phyloP scores from a whole-genome alignment of 2,113 vertebrate species.

The Microtus pennsylvanicus region DNA sequence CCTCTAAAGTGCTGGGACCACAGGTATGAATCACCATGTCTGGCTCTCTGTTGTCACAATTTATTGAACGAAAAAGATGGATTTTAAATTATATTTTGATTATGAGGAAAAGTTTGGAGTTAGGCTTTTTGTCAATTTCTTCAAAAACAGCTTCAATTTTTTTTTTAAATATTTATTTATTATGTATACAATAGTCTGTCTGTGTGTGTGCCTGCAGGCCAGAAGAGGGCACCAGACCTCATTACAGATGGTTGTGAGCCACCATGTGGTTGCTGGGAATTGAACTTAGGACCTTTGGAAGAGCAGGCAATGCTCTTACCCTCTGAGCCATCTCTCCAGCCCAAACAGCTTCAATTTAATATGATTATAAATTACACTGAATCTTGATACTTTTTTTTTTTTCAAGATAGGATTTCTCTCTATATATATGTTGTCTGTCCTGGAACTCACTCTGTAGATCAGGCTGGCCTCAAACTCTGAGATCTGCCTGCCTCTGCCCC shows the following conservation, averaged over 20 bases:
- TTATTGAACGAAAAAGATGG: slow-evolving; percentile 8
- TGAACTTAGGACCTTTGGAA: too few relatives aligned
- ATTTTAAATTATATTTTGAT: slow-evolving; percentile 40
- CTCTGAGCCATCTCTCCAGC: too few relatives aligned
- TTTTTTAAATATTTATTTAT: too few relatives aligned
- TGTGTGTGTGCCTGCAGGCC: too few relatives aligned
- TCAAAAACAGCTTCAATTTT: not conserved
- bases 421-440: not conserved
- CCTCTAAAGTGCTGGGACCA: not conserved
- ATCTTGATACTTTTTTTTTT: not conserved
- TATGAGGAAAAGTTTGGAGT: not conserved
- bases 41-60: not conserved
- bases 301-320: too few relatives aligned
- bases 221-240: too few relatives aligned
- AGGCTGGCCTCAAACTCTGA: too few relatives aligned
- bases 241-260: too few relatives aligned
- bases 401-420: not conserved
- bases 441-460: not conserved
- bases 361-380: not conserved
- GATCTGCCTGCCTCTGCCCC: not conserved
- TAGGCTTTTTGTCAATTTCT: slow-evolving; percentile 5
- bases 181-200: too few relatives aligned
- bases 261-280: too few relatives aligned
- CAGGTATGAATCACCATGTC: not conserved
- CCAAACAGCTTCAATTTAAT: not conserved